phyloP scores from a whole-genome alignment of 2,888 invertebrate species.

The Punctoribates punctum region DNA sequence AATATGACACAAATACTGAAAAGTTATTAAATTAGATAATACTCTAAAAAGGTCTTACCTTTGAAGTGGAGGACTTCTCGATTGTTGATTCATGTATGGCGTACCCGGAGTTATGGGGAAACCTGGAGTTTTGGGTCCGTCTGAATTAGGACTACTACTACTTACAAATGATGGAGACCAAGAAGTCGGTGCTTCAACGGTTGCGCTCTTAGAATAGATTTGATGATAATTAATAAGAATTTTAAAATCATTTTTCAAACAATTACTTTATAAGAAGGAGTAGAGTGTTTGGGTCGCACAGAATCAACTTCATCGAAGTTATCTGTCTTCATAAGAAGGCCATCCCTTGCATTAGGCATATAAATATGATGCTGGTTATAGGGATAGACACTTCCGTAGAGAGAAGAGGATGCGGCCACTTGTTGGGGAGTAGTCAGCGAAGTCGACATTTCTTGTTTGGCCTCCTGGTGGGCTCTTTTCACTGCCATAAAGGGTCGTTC shows the following conservation, averaged over 20 bases:
- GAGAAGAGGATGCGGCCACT: slow-evolving; percentile 45
- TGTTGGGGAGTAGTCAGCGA: slow-evolving; percentile 46
- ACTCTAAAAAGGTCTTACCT: slow-evolving; percentile 2
- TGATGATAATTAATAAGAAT: neutral
- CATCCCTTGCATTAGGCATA: slow-evolving; percentile 26
- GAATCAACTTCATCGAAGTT: slow-evolving; percentile 21
- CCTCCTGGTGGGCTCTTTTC: slow-evolving; percentile 60
- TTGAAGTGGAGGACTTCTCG: slow-evolving; percentile 21
- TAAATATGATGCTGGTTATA: slow-evolving; percentile 34
- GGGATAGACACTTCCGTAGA: slow-evolving; percentile 45
- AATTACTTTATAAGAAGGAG: slow-evolving; percentile 34
- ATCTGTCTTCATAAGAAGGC: slow-evolving; percentile 6
- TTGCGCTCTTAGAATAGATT: neutral
- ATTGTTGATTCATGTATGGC: slow-evolving; percentile 69
- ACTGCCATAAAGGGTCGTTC: slow-evolving; percentile 65
- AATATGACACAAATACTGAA: neutral
- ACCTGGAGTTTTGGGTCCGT: slow-evolving; percentile 75
- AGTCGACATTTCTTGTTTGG: slow-evolving; percentile 51
- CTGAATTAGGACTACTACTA: slow-evolving; percentile 47
- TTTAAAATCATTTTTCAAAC: neutral
- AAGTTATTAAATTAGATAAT: neutral
- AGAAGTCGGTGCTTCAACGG: slow-evolving; percentile 41
- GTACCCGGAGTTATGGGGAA: slow-evolving; percentile 89
- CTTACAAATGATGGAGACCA: slow-evolving; percentile 48
- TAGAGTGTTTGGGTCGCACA: slow-evolving; percentile 31